Evolutionary conservation across 2,888 invertebrate species (phyloP).

Genomic region (Aproaerema taeniolella): DNA sequence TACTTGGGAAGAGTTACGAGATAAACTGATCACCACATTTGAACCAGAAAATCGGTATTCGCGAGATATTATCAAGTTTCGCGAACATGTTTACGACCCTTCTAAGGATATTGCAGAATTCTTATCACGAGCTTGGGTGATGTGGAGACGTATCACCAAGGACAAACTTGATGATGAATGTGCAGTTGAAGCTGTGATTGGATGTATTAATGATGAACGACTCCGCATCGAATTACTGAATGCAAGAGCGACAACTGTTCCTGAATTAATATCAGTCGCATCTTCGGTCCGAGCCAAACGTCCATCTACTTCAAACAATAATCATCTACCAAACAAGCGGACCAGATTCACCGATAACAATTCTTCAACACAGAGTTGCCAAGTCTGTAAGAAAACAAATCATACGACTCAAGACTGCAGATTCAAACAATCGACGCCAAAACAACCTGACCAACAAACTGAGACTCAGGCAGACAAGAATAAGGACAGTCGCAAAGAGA

Average conservation of each 20-base stretch:
- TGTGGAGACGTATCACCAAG: no score
- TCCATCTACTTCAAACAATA: no score
- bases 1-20: no score
- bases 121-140: slow-evolving; percentile 27
- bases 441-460: no score
- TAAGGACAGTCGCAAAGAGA: no score
- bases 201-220: no score
- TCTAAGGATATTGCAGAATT: slow-evolving; percentile 25
- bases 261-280: slow-evolving; percentile 29
- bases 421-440: no score
- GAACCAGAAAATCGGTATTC: slow-evolving; percentile 32
- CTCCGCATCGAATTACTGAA: slow-evolving; percentile 28
- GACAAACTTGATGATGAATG: slow-evolving; percentile 27
- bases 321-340: slow-evolving; percentile 6
- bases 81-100: no score
- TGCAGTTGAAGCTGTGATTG: slow-evolving; percentile 23
- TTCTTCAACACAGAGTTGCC: slow-evolving; percentile 12
- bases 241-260: slow-evolving; percentile 22
- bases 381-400: slow-evolving; percentile 19
- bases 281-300: no score
- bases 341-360: slow-evolving; percentile 16
- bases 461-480: no score
- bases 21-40: slow-evolving; percentile 16
- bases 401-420: slow-evolving; percentile 18
- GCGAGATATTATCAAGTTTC: no score